Conservation (phyloP, 2,888 invertebrate genomes). For the Uloborus plumipes region DNA sequence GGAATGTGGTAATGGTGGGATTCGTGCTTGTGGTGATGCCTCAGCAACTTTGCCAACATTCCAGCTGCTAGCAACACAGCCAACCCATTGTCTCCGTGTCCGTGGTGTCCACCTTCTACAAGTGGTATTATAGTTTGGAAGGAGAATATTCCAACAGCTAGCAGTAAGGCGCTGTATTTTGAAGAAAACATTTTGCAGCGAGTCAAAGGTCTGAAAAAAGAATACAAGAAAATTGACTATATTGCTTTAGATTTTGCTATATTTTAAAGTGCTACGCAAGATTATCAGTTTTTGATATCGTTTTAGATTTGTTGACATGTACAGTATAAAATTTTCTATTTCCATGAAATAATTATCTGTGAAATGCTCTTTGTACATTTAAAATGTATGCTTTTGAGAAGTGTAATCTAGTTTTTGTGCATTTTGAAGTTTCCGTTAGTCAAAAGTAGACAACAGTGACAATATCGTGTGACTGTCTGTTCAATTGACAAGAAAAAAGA, state of each 20-base stretch:
- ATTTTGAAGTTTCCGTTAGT: too few species aligned
- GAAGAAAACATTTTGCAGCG: slow-evolving; percentile 3
- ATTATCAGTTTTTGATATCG: not conserved
- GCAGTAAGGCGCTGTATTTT: slow-evolving; percentile 24
- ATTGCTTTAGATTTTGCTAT: too few species aligned
- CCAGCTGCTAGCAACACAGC: slow-evolving; percentile 49
- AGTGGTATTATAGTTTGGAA: slow-evolving; percentile 23
- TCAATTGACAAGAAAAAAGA: too few species aligned
- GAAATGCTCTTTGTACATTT: too few species aligned
- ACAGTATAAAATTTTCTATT: too few species aligned
- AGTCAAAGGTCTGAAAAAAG: too few species aligned
- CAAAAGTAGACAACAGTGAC: too few species aligned
- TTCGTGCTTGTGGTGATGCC: slow-evolving; percentile 37
- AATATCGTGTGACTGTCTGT: too few species aligned
- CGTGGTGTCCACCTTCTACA: slow-evolving; percentile 10
- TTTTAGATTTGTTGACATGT: not conserved
- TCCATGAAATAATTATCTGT: too few species aligned
- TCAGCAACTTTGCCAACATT: slow-evolving; percentile 38
- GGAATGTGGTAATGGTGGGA: slow-evolving; percentile 41
- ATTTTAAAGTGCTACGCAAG: not conserved
- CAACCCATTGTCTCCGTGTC: slow-evolving; percentile 15
- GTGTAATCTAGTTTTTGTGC: too few species aligned
- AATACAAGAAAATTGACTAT: too few species aligned
- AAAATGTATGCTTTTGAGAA: too few species aligned
- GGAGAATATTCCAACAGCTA: slow-evolving; percentile 26